A percentile compares a stretch with the other conserved stretches of the same genome.
Evolutionary conservation across 2,797 vertebrate species (phyloP).

Genomic region (Lepidocolaptes lacrymiger): DNA sequence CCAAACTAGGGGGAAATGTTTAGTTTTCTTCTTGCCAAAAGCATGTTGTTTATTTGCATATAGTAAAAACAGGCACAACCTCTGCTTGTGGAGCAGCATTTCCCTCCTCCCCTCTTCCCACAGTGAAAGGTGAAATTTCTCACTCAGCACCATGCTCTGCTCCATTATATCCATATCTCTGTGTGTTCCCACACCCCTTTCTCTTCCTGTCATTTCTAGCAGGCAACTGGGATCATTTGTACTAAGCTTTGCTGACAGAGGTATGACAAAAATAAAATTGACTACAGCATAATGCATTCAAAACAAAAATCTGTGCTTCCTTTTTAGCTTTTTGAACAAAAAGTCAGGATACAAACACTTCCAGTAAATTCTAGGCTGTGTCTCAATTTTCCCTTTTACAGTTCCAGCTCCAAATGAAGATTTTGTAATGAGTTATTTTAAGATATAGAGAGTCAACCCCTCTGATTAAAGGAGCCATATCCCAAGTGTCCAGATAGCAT

Average conservation of each 20-base stretch:
- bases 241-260: slow-evolving; percentile 11
- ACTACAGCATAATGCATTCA: neutral
- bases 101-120: neutral
- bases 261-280: slow-evolving; percentile 30
- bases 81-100: neutral
- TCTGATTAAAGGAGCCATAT: neutral
- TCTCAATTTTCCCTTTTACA: neutral
- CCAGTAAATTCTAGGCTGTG: neutral
- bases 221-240: slow-evolving; percentile 2
- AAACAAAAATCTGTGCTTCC: slow-evolving; percentile 12
- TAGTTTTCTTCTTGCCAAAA: neutral
- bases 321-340: slow-evolving; percentile 10
- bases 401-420: neutral
- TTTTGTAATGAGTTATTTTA: neutral
- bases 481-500: neutral
- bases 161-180: neutral
- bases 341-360: neutral
- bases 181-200: slow-evolving; percentile 17
- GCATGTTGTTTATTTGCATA: neutral
- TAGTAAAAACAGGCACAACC: neutral
- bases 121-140: slow-evolving; percentile 21
- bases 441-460: neutral
- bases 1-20: slow-evolving; percentile 13
- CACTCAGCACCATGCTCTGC: neutral
- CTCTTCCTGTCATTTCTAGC: slow-evolving; percentile 49